Base-by-base conservation (phyloP, 2,888 invertebrate species). In the Sphaerophoria rueppellii region DNA sequence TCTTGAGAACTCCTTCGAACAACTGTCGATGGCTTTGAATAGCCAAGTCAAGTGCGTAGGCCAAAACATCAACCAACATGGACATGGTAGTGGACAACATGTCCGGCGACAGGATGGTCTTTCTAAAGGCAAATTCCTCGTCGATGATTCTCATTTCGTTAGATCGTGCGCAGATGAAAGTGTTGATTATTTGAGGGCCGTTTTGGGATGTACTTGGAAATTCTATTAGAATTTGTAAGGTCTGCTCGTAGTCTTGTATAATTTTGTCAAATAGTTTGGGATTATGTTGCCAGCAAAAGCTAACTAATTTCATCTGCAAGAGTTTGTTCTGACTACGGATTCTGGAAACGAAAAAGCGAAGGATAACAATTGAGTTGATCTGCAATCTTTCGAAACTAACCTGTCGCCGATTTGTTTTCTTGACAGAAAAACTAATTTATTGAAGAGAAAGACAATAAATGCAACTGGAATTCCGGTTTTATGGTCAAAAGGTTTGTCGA, bases 231-330 rank as follows among this genome's bases (percentile, higher is more conserved):
- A 7, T 69, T 7, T 2, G 37, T 6, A 85, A 43, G 14, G 43
- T 81, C n/a, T 63, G 14, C 0, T 34, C 48, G 32, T 85, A 85
- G 24, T 85, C 81, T 1, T 4, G 0, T 12, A 85, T 55, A 2
- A 85, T n/a, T 2, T 16, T 34, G 24, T 65, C 58, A 12, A 73
- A 80, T 0, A 85, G 63, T 35, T 32, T 57, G 0, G 85, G 85
- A 57, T 61, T 81, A 32, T 85, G 76, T 5, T 63, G 40, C 7
- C 24, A 81, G n/a, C 80, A 81, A 34, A 85, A 73, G 9, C 24
- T 73, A 14, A 81, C 54, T 0, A 85, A 40, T 52, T 90, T 90
- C 37, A 89, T 89, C 50, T 92, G 91, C 24, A 91, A 70, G 14
- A 88, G 73, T 1, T 90, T 82, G 76, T 90, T 90, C 11, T 89